Base-by-base conservation (phyloP, 2,797 vertebrate species). In the Ataeniobius toweri region DNA sequence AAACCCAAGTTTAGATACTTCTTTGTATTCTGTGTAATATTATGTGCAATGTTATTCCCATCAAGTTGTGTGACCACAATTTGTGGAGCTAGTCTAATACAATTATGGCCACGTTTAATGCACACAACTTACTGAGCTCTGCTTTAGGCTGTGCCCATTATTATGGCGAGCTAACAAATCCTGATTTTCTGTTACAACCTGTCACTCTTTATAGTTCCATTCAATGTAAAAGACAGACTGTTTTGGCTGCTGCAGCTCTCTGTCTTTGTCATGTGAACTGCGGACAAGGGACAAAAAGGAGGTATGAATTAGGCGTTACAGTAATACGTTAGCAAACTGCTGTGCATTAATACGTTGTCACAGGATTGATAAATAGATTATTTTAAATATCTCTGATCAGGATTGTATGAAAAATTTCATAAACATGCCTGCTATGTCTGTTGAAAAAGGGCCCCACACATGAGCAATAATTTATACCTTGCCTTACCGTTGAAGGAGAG, bases 401-500 rank as follows among this genome's bases (percentile, higher is more conserved):
- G 24, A 58, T 26, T 58, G 24, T 58, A n/a, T 8, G 55, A 6
- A 26, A 26, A 12, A n/a, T n/a, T 9, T 58, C 24, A 9, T n/a
- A 71, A 48, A 63, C 61, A n/a, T 70, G 71, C 70, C 48, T 3
- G 61, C 5, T 46, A 28, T 26, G 77, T 28, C 3, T 26, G 31
- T 56, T 20, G 53, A 28, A 65, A 73, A 77, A 69, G 83, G 77
- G 36, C 36, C 36, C 4, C 36, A 36, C 36, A 36, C 36, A 36
- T 74, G 73, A 83, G 75, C 51, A 83, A 61, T 61, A 73, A 78
- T 31, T 61, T 87, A 74, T 76, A 68, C 73, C 79, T 85, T 76
- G 71, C 80, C 48, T 80, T 75, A 78, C 63, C 76, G 79, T 83
- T 82, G 76, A 74, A 82, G 75, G 56, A 73, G 55, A 71, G 56